A percentile compares a stretch with the other conserved stretches of the same genome.
Evolutionary conservation across 2,888 invertebrate genomes (phyloP).

Genomic region (Nymphalis urticae): DNA sequence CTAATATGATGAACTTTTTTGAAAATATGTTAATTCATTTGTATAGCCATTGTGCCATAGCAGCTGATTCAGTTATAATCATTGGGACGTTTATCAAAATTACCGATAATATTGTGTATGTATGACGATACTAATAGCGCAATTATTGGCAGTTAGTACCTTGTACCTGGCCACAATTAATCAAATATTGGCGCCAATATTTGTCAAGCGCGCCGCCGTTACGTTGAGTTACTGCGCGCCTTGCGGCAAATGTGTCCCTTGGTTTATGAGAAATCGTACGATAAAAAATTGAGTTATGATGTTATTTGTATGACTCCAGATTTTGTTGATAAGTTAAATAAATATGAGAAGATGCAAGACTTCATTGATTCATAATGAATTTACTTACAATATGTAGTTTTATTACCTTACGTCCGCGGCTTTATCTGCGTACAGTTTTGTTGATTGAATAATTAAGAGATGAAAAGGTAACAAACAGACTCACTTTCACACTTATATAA

Average conservation of each 20-base stretch:
- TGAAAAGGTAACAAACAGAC: no score
- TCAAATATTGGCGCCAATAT: constrained; percentile 14
- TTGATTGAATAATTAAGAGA: no score
- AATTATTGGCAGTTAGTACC: constrained; percentile 6
- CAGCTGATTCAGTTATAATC: background rate
- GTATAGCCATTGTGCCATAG: no score
- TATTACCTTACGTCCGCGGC: no score
- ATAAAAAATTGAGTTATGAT: background rate
- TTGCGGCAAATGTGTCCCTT: constrained; percentile 4
- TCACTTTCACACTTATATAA: no score
- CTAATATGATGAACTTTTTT: no score
- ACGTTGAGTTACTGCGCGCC: constrained; percentile 6
- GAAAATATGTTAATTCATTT: no score
- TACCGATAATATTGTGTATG: constrained; percentile 1
- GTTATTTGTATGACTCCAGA: constrained; percentile 1
- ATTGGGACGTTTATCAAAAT: background rate
- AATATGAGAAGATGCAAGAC: no score
- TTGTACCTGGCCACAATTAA: constrained; percentile 5
- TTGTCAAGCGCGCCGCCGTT: constrained; percentile 11
- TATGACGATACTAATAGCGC: background rate
- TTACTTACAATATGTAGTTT: no score
- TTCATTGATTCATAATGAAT: no score
- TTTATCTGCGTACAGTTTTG: no score
- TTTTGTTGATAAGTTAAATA: background rate
- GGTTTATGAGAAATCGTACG: background rate